Conservation (phyloP, 2,113 vertebrate genomes). For the Cisticola juncidis region DNA sequence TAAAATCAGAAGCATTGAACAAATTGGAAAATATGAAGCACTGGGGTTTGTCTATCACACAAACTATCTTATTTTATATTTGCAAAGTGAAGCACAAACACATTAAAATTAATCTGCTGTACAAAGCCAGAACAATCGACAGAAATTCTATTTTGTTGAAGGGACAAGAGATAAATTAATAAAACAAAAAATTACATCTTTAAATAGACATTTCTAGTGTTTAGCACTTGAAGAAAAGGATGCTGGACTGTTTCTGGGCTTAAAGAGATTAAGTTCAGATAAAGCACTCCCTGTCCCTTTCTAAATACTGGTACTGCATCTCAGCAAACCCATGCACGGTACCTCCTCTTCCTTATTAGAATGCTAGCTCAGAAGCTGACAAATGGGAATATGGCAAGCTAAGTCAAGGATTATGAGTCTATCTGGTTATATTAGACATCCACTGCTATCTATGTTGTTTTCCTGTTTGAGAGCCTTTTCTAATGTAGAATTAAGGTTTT, state of each 20-base stretch:
- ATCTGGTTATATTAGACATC: not conserved
- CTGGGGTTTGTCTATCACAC: not conserved
- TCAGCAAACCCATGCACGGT: not conserved
- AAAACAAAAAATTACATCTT: not conserved
- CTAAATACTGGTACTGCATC: not conserved
- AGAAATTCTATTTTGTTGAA: not conserved
- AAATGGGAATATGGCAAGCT: not conserved
- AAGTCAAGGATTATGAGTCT: not conserved
- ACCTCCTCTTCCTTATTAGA: not conserved
- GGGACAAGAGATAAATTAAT: not conserved
- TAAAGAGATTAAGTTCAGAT: not conserved
- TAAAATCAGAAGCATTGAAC: not conserved
- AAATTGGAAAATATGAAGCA: not conserved
- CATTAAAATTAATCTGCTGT: not conserved
- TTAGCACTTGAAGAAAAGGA: not conserved
- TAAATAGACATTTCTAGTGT: not conserved
- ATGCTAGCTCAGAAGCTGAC: not conserved
- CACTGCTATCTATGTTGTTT: not conserved
- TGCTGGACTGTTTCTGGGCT: not conserved
- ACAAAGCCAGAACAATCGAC: not conserved
- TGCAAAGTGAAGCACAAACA: not conserved
- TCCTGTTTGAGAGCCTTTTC: not conserved
- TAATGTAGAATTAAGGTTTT: not conserved
- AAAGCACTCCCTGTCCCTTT: not conserved
- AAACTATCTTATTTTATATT: not conserved